These are phyloP conservation scores for Trichogramma evanescens DNA, from an alignment of 2,888 invertebrate genomes.

Conservation along the genomic window DNA sequence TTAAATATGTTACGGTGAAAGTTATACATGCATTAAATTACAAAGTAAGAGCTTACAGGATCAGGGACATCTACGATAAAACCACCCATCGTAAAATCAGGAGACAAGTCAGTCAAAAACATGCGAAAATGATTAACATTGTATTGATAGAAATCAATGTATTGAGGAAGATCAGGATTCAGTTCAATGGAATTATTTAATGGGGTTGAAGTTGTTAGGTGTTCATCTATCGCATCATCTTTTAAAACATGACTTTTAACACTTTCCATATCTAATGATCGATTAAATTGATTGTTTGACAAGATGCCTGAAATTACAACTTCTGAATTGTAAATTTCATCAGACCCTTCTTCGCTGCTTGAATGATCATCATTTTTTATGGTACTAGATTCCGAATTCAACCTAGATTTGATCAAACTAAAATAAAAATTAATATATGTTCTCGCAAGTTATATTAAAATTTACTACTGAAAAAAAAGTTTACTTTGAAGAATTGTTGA, in stretches of 20 bases:
- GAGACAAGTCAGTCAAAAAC: no score
- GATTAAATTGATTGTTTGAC: not conserved
- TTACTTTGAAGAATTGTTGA: not conserved
- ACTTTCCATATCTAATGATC: slow-evolving; percentile 5
- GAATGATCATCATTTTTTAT: no score
- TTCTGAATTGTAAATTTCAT: not conserved
- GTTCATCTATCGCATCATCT: not conserved
- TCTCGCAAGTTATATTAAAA: no score
- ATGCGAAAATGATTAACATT: not conserved
- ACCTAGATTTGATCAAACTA: no score
- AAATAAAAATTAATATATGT: no score
- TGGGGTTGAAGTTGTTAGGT: slow-evolving; percentile 2
- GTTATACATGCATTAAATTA: not conserved
- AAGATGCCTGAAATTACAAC: not conserved
- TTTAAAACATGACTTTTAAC: not conserved
- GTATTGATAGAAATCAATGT: slow-evolving; percentile 4
- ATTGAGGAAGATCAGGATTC: slow-evolving; percentile 1
- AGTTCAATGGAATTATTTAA: not conserved
- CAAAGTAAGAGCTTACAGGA: not conserved
- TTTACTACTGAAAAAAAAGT: no score
- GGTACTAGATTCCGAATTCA: not conserved
- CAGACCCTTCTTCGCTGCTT: not conserved
- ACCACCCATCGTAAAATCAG: no score
- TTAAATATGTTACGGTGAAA: no score
- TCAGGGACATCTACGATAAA: no score